Conservation (phyloP, 2,888 invertebrate species). For the Eupithecia centaureata region DNA sequence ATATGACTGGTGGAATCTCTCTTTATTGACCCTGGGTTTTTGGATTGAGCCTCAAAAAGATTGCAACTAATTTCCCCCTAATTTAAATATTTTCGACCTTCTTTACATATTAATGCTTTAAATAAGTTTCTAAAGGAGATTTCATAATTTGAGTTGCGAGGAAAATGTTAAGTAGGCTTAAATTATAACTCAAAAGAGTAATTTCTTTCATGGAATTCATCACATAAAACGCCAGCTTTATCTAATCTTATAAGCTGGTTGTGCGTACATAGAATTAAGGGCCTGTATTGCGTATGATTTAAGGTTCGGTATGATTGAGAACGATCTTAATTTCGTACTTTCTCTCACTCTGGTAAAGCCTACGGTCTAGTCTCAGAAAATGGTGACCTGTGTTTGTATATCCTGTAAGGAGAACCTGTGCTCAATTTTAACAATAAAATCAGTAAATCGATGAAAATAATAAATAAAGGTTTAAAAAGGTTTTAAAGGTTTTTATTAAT, state of each 20-base stretch:
- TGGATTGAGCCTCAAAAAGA: neutral
- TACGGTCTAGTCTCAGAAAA: too few species aligned
- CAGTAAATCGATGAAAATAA: too few species aligned
- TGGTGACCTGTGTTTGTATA: too few species aligned
- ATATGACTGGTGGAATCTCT: too few species aligned
- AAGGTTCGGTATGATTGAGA: neutral
- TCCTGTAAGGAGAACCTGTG: too few species aligned
- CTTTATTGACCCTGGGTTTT: neutral
- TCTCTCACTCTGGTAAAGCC: too few species aligned
- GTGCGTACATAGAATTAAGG: slow-evolving; percentile 1
- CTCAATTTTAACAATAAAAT: too few species aligned
- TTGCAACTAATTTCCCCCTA: neutral
- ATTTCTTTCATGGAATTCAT: slow-evolving; percentile 6
- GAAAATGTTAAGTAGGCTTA: slow-evolving; percentile 12
- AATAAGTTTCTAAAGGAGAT: slow-evolving; percentile 16
- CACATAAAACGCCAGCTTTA: slow-evolving; percentile 8
- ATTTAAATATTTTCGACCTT: slow-evolving; percentile 19
- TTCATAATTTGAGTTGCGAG: slow-evolving; percentile 18
- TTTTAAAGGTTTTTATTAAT: too few species aligned
- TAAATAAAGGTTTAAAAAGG: too few species aligned
- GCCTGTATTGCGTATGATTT: neutral
- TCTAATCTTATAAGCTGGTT: slow-evolving; percentile 6
- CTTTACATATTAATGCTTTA: slow-evolving; percentile 22
- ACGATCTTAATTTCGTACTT: too few species aligned
- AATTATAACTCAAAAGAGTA: slow-evolving; percentile 10